Conservation (phyloP, 1,140 invertebrate species). For the Hylaeus volcanicus region DNA sequence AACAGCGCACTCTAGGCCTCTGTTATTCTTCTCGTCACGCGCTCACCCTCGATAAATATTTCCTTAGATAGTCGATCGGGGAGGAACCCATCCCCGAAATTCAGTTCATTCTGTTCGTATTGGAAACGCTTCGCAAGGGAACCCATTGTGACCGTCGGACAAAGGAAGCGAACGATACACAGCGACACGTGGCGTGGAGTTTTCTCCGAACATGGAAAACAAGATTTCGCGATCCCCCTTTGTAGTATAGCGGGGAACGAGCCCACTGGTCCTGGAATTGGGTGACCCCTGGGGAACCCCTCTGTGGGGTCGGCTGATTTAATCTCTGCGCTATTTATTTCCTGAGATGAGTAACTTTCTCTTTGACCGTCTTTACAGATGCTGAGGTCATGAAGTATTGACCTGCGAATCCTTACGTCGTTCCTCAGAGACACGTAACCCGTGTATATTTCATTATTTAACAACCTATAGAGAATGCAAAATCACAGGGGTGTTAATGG, state of each 20-base stretch:
- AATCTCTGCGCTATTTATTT: constrained; percentile 39
- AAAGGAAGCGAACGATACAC: constrained; percentile 41
- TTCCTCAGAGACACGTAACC: too few relatives aligned
- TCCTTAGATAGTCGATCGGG: not conserved
- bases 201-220: constrained; percentile 57
- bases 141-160: constrained; percentile 28
- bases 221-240: constrained; percentile 55
- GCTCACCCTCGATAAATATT: constrained; percentile 25
- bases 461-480: too few relatives aligned
- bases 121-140: constrained; percentile 6
- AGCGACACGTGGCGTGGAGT: constrained; percentile 50
- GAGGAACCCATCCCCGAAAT: constrained; percentile 25
- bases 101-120: constrained; percentile 45
- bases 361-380: constrained; percentile 11
- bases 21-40: not conserved
- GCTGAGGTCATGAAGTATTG: not conserved
- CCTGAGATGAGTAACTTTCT: constrained; percentile 19
- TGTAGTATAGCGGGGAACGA: constrained; percentile 7
- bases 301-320: constrained; percentile 15
- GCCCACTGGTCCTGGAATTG: constrained; percentile 21
- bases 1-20: not conserved
- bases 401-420: too few relatives aligned
- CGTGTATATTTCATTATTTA: too few relatives aligned
- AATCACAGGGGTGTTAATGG: too few relatives aligned
- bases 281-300: not conserved